Evolutionary conservation across 2,888 invertebrate species (phyloP).

Genomic region (Drosophila formosana): DNA sequence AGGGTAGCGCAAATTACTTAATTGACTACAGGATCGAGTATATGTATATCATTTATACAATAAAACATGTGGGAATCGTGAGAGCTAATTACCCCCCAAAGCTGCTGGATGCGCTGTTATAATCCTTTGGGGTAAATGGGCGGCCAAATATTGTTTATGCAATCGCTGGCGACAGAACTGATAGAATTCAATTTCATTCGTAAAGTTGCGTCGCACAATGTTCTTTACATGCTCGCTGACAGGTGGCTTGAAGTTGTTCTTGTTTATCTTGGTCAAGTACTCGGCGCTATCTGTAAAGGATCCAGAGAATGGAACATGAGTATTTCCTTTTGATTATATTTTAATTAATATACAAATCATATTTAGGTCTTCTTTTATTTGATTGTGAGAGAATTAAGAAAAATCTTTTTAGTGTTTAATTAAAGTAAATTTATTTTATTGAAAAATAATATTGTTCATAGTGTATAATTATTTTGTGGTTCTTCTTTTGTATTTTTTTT

Average conservation of each 20-base stretch:
- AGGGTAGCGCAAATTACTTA: slow-evolving; percentile 40
- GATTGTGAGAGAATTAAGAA: no score
- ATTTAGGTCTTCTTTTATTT: no score
- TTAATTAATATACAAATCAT: no score
- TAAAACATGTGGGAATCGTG: neutral
- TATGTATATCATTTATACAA: slow-evolving; percentile 47
- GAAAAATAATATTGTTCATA: neutral
- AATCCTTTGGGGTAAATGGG: slow-evolving; percentile 86
- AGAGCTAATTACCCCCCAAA: slow-evolving; percentile 37
- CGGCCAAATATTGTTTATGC: slow-evolving; percentile 91
- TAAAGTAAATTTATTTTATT: neutral
- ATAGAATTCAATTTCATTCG: slow-evolving; percentile 95
- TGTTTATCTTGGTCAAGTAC: slow-evolving; percentile 92
- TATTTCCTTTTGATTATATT: no score
- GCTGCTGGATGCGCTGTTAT: slow-evolving; percentile 52
- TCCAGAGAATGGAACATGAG: neutral
- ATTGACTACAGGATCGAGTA: slow-evolving; percentile 50
- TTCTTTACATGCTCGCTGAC: slow-evolving; percentile 94
- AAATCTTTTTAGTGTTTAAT: neutral
- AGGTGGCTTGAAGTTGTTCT: slow-evolving; percentile 94
- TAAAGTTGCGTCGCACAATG: slow-evolving; percentile 93
- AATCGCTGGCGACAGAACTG: slow-evolving; percentile 95
- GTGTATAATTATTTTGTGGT: no score
- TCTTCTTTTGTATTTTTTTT: no score
- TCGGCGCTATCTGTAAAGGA: slow-evolving; percentile 89